These are phyloP conservation scores for Bombus superbus DNA, from an alignment of 1,140 invertebrate genomes.

Conservation along the genomic window DNA sequence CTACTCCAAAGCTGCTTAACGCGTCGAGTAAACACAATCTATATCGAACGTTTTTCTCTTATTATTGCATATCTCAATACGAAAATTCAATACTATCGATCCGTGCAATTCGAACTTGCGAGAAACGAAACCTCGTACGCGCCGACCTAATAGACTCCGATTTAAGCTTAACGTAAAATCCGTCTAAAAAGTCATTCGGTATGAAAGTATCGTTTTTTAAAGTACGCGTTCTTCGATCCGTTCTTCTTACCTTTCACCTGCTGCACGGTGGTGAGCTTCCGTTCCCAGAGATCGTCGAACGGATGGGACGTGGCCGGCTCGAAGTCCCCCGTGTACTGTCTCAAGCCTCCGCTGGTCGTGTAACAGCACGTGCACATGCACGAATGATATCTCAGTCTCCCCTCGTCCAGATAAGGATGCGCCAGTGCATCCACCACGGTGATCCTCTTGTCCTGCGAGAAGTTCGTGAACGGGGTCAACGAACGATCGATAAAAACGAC, in stretches of 20 bases:
- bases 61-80: not conserved
- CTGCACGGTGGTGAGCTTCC: slow-evolving; percentile 94
- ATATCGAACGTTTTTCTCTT: too few relatives aligned
- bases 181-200: not conserved
- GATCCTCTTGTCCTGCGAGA: slow-evolving; percentile 93
- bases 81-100: too few relatives aligned
- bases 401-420: slow-evolving; percentile 98
- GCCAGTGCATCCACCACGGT: slow-evolving; percentile 96
- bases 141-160: too few relatives aligned
- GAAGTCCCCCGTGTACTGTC: slow-evolving; percentile 96
- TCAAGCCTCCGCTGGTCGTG: slow-evolving; percentile 87
- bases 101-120: too few relatives aligned
- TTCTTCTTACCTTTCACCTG: slow-evolving; percentile 94
- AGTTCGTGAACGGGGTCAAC: slow-evolving; percentile 24
- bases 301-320: slow-evolving; percentile 94
- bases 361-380: slow-evolving; percentile 99
- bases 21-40: too few relatives aligned
- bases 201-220: too few relatives aligned
- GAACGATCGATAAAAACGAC: slow-evolving; percentile 1
- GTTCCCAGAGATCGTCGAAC: slow-evolving; percentile 97
- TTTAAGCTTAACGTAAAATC: too few relatives aligned
- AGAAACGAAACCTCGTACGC: too few relatives aligned
- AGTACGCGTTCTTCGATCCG: too few relatives aligned
- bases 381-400: slow-evolving; percentile 98
- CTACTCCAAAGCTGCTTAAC: too few relatives aligned